phyloP scores from a whole-genome alignment of 2,113 vertebrate species.

The Hiodon alosoides region DNA sequence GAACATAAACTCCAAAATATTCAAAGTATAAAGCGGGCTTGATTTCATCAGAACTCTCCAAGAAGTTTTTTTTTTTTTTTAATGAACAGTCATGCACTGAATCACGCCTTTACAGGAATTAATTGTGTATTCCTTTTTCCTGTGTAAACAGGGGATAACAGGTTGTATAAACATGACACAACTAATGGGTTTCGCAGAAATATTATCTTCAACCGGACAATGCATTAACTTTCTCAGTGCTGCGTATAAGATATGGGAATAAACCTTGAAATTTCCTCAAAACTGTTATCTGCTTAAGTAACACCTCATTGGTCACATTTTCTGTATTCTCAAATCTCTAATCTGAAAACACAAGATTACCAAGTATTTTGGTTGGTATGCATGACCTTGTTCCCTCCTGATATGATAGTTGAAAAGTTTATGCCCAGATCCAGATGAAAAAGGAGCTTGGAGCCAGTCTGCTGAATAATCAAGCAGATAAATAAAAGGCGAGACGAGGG shows the following conservation, averaged over 20 bases:
- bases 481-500: neutral
- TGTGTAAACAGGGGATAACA: too few species aligned
- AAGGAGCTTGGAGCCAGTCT: neutral
- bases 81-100: neutral
- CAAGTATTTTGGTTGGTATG: neutral
- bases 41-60: neutral
- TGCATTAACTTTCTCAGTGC: too few species aligned
- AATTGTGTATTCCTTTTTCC: neutral
- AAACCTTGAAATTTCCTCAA: too few species aligned
- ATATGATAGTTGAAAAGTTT: neutral
- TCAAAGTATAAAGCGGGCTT: neutral
- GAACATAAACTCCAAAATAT: neutral
- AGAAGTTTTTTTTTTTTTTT: neutral
- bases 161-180: too few species aligned
- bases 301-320: too few species aligned
- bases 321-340: neutral
- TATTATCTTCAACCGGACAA: too few species aligned
- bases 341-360: neutral
- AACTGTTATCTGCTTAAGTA: too few species aligned
- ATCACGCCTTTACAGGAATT: constrained; percentile 10
- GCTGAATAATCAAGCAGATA: neutral
- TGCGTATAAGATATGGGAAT: too few species aligned
- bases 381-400: neutral
- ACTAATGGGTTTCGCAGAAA: too few species aligned
- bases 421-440: neutral